These are phyloP conservation scores for Laticauda colubrina DNA, from an alignment of 2,113 vertebrate species.

Conservation along the genomic window DNA sequence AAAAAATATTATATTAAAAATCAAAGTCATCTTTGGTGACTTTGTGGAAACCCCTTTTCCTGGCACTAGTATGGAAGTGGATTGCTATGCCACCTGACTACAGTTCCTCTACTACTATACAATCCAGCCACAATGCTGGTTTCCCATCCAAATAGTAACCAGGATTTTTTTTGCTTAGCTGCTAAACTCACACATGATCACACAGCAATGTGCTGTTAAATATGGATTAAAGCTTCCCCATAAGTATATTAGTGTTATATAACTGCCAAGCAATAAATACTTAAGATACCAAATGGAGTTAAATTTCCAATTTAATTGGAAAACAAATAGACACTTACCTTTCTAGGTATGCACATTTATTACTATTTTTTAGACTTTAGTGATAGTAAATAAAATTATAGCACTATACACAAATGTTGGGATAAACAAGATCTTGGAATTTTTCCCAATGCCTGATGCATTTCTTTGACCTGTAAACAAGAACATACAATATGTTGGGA, in stretches of 20 bases:
- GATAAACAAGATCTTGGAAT: slow-evolving; percentile 31
- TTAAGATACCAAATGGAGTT: neutral
- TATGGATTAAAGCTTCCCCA: slow-evolving; percentile 12
- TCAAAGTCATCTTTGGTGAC: neutral
- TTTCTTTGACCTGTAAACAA: slow-evolving; percentile 50
- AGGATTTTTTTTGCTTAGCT: neutral
- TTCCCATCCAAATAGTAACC: neutral
- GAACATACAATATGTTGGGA: neutral
- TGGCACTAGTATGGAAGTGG: neutral
- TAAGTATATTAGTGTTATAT: neutral
- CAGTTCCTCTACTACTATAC: neutral
- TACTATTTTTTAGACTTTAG: slow-evolving; percentile 39
- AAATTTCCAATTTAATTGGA: neutral
- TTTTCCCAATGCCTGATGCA: neutral
- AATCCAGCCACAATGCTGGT: neutral
- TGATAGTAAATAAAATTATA: slow-evolving; percentile 21
- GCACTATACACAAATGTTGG: slow-evolving; percentile 27
- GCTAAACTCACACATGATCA: neutral
- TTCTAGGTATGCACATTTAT: slow-evolving; percentile 28
- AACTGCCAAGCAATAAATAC: neutral
- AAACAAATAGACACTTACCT: slow-evolving; percentile 48
- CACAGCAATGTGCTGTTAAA: neutral
- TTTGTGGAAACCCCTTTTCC: neutral
- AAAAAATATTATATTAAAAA: neutral
- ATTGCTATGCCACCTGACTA: neutral